Base-by-base conservation (phyloP, 2,113 vertebrate species). In the Barbus barbus region DNA sequence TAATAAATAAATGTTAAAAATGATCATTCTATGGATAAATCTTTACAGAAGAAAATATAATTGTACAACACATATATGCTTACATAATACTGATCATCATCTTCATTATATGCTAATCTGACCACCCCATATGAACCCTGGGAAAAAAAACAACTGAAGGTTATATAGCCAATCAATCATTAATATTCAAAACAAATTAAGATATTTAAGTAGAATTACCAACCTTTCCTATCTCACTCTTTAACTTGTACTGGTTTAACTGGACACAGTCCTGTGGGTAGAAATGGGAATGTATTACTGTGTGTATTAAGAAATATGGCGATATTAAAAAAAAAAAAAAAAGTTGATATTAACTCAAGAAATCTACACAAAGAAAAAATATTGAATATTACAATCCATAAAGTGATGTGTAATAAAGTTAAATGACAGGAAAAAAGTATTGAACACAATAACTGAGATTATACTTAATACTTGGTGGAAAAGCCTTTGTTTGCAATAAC, bases 71-170 rank as follows among this genome's bases (percentile, higher is more conserved):
- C 9, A 61, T n/a, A 82, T 75, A 38, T 44, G n/a, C 96, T 97
- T 91, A 98, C 97, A 0, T 99, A 99, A 86, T 96, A 96, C 84
- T 96, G 94, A 84, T 98, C 96, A 9, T 97, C 96, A 1, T 96
- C 93, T 91, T 99, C 95, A 0, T 97, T 95, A 91, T 99, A 98
- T 83, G 97, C 97, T 89, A 99, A 87, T 82, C 95, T 97, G 84
- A 99, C 98, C 84, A 99, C 96, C 0, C 98, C 97, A 0, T 98
- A 99, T 48, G 98, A 98, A 14, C 98, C 98, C 98, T 99, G 87
- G 83, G 88, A 83, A 31, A 81, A 51, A 31, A 56, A 56, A 7
- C 4, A 12, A n/a, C n/a, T n/a, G 1, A 41, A 31, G 18, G 2
- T 65, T 65, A 46, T 20, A 31, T 31, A 24, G 22, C 20, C 14